phyloP scores from a whole-genome alignment of 2,888 invertebrate species.

The Tiliacea citrago region DNA sequence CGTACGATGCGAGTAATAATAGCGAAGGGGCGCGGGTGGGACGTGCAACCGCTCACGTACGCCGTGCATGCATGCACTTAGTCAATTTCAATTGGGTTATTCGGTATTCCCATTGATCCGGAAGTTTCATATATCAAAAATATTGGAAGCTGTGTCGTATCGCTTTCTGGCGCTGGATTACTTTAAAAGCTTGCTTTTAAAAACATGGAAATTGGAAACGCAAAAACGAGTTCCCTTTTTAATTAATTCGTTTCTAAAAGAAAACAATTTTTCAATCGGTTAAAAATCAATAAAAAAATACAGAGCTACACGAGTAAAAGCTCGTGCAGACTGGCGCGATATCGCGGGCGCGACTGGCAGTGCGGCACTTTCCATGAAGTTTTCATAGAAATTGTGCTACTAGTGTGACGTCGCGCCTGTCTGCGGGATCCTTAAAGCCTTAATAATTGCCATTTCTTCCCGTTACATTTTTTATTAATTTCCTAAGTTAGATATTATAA shows the following conservation, averaged over 20 bases:
- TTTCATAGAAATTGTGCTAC: too few species aligned
- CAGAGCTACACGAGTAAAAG: not conserved
- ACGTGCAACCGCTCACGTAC: conserved; percentile 80
- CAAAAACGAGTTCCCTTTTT: not conserved
- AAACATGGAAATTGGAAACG: not conserved
- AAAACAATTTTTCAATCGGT: conserved; percentile 16
- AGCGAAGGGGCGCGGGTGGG: conserved; percentile 77
- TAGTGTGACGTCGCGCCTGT: too few species aligned
- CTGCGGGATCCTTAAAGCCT: not conserved
- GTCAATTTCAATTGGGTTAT: conserved; percentile 73
- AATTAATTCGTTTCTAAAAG: conserved; percentile 12
- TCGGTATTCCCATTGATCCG: conserved; percentile 59
- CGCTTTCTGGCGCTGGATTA: conserved; percentile 12
- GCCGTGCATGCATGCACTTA: conserved; percentile 73
- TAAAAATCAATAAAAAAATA: conserved; percentile 10
- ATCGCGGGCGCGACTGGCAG: too few species aligned
- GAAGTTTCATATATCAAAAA: conserved; percentile 50
- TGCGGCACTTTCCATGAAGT: too few species aligned
- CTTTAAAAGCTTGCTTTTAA: conserved; percentile 11
- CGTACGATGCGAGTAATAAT: conserved; percentile 82
- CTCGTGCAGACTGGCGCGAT: too few species aligned
- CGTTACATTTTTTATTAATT: conserved; percentile 24
- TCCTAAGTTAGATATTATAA: conserved; percentile 15
- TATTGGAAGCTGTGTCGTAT: conserved; percentile 41
- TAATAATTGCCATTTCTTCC: conserved; percentile 15